phyloP scores from a whole-genome alignment of 2,113 vertebrate species.

The Thalassoma bifasciatum region DNA sequence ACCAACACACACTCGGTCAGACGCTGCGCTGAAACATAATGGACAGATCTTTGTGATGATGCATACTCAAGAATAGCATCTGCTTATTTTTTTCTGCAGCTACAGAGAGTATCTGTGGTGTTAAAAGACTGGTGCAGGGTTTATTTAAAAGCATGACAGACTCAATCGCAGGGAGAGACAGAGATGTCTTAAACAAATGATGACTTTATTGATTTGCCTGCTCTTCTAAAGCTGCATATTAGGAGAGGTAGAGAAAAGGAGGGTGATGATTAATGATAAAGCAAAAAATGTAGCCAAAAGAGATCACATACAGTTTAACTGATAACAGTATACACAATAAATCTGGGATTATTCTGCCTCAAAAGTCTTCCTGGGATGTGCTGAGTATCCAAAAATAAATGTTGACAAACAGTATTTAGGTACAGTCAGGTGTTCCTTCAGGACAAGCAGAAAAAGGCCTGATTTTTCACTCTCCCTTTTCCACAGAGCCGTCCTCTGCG shows the following conservation, averaged over 20 bases:
- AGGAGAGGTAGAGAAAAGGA: neutral
- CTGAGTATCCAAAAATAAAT: constrained; percentile 23
- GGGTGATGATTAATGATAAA: constrained; percentile 34
- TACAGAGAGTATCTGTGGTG: constrained; percentile 27
- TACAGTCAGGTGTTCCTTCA: constrained; percentile 37
- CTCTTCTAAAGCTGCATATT: constrained; percentile 58
- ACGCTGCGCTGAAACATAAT: constrained; percentile 43
- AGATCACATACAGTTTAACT: neutral
- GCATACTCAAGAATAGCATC: constrained; percentile 51
- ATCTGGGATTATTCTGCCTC: neutral
- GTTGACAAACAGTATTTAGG: constrained; percentile 18
- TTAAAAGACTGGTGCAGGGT: constrained; percentile 4
- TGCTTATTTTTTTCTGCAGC: constrained; percentile 42
- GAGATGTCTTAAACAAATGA: constrained; percentile 29
- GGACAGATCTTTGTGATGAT: constrained; percentile 52
- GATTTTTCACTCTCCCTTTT: constrained; percentile 40
- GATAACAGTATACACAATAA: neutral
- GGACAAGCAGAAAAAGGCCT: constrained; percentile 44
- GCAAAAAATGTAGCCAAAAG: constrained; percentile 29
- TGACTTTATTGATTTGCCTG: constrained; percentile 52
- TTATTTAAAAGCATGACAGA: constrained; percentile 13
- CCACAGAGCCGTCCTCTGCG: constrained; percentile 50
- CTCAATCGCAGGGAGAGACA: constrained; percentile 33
- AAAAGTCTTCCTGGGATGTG: constrained; percentile 1
- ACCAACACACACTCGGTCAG: constrained; percentile 53